phyloP scores from a whole-genome alignment of 2,888 invertebrate genomes.

The Crematogaster levior region DNA sequence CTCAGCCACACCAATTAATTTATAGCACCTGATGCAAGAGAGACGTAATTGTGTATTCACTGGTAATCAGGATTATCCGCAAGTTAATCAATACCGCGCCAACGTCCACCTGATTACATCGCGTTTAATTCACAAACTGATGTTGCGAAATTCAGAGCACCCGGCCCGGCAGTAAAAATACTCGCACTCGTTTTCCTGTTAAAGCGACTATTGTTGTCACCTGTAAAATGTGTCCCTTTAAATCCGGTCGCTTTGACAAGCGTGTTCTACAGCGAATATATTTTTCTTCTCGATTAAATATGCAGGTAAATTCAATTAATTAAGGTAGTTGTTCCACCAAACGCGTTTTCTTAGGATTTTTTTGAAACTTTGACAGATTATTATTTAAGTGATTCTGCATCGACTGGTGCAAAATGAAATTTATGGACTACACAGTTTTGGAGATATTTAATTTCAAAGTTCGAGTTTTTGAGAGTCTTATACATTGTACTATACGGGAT shows the following conservation, averaged over 20 bases:
- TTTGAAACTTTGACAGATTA: too few relatives aligned
- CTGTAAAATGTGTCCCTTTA: not conserved
- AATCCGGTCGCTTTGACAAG: not conserved
- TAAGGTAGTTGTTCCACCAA: too few relatives aligned
- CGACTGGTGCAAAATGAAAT: too few relatives aligned
- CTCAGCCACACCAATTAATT: constrained; percentile 50
- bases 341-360: too few relatives aligned
- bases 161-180: constrained; percentile 14
- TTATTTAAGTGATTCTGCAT: too few relatives aligned
- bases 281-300: constrained; percentile 3
- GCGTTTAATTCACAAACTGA: constrained; percentile 41
- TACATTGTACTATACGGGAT: too few relatives aligned
- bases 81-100: constrained; percentile 47
- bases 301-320: not conserved
- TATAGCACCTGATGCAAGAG: constrained; percentile 49
- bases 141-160: constrained; percentile 1
- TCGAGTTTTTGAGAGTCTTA: too few relatives aligned
- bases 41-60: constrained; percentile 46
- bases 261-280: not conserved
- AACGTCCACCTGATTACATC: constrained; percentile 45
- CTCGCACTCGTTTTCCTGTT: constrained; percentile 12
- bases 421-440: too few relatives aligned
- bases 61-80: constrained; percentile 51
- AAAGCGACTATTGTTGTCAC: constrained; percentile 3
- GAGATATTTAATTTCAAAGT: too few relatives aligned